Evolutionary conservation across 2,797 vertebrate genomes (phyloP), one percentile per base, ranked within the genome.

Genomic region (Pogoniulus pusillus): DNA sequence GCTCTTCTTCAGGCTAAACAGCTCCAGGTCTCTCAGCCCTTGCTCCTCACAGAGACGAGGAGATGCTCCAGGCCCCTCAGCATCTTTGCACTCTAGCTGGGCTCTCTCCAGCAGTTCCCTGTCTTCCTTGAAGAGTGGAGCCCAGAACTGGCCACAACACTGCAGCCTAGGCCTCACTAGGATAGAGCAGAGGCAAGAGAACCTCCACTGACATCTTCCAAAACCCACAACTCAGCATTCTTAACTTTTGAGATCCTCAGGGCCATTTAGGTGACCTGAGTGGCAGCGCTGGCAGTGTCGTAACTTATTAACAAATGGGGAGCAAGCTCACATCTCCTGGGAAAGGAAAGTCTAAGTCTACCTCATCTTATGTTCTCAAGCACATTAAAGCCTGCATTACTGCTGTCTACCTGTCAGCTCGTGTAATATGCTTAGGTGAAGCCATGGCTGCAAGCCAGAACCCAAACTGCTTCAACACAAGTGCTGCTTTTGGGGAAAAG

Each of bases 341-440:
- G 76, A 90, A 71, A 74, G 43, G 39, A 51, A 81, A 80, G 57
- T 63, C 89, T 89, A 74, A 74, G 89, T 16, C 87, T 79, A 62
- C 57, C 37, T 72, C 76, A 83, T 92, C 85, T 75, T 75, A 75
- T 51, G 63, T 87, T 87, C 81, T 91, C 73, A 66, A 83, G 73
- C 82, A 93, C 82, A 74, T 91, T 91, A 94, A 94, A 90, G 84
- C 82, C 89, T 73, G 81, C 58, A 93, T 86, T 93, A 86, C 58
- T 90, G 88, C 64, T 78, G 69, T 75, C 94, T 82, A 87, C 75
- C 76, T 96, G 93, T 95, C 95, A 96, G 85, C 93, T 95, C 49
- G 39, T 92, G 60, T 86, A 93, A 77, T 8, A 66, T 70, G 91
- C 87, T 93, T 90, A 91, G 45, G 53, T 69, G 91, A 93, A 93